A percentile compares a stretch with the other conserved stretches of the same genome.
Evolutionary conservation across 2,113 vertebrate genomes (phyloP).

Genomic region (Cavia porcellus): DNA sequence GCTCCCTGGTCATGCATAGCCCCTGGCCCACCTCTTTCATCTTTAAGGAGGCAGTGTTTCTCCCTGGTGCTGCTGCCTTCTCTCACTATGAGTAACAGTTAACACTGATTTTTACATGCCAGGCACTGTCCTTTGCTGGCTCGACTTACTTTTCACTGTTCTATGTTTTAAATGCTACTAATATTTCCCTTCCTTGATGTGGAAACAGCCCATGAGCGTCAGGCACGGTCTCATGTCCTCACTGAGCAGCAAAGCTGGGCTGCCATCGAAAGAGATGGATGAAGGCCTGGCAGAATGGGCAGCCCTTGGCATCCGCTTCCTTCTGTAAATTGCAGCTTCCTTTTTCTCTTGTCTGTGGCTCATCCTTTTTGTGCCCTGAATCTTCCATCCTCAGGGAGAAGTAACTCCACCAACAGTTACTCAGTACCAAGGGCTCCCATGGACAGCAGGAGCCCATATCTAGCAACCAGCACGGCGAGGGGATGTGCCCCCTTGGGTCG

Average conservation of each 20-base stretch:
- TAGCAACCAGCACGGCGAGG: not conserved
- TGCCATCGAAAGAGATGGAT: not conserved
- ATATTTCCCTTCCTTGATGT: not conserved
- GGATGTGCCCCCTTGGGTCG: not conserved
- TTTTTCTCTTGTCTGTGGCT: not conserved
- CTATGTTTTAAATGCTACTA: not conserved
- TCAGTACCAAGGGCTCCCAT: not conserved
- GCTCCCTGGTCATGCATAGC: too few species aligned
- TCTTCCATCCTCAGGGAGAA: not conserved
- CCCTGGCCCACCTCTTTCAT: not conserved
- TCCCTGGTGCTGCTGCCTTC: not conserved
- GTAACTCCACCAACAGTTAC: not conserved
- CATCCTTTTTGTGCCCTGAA: not conserved
- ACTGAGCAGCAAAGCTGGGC: not conserved
- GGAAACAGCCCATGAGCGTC: not conserved
- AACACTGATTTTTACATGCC: not conserved
- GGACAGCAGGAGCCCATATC: not conserved
- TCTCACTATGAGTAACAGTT: not conserved
- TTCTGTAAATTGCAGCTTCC: not conserved
- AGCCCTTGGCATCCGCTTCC: not conserved
- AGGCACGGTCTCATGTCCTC: not conserved
- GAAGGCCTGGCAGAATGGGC: not conserved
- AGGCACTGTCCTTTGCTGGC: not conserved
- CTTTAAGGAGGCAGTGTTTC: not conserved
- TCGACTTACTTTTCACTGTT: not conserved